Evolutionary conservation across 2,888 invertebrate species (phyloP).

Genomic region (Clepsis dumicolana): DNA sequence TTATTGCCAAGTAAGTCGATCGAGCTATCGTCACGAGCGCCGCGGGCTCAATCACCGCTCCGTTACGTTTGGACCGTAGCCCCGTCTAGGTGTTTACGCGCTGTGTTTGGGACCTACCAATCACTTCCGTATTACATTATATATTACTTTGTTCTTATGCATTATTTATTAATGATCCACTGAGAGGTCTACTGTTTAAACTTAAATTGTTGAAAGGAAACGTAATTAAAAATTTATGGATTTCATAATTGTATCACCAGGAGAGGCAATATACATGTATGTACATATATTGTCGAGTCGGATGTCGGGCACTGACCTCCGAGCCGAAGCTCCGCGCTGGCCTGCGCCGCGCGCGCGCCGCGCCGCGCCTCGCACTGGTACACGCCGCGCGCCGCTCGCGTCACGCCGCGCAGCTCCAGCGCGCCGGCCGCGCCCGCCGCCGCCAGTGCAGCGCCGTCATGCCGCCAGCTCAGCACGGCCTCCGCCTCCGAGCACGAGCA

Average conservation of each 20-base stretch:
- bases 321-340: conserved; percentile 90
- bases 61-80: too few relatives aligned
- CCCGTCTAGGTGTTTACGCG: too few relatives aligned
- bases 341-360: conserved; percentile 90
- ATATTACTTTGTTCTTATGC: too few relatives aligned
- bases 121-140: too few relatives aligned
- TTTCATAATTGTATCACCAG: not conserved
- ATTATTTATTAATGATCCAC: too few relatives aligned
- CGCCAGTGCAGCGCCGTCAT: conserved; percentile 88
- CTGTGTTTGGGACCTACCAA: too few relatives aligned
- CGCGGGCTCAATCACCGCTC: too few relatives aligned
- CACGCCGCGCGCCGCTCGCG: conserved; percentile 92
- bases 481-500: conserved; percentile 85
- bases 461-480: conserved; percentile 88
- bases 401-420: conserved; percentile 77
- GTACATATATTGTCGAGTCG: too few relatives aligned
- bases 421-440: conserved; percentile 55
- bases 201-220: too few relatives aligned
- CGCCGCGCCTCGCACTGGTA: conserved; percentile 94
- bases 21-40: not conserved
- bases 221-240: too few relatives aligned
- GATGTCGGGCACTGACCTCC: conserved; percentile 87
- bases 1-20: conserved; percentile 20
- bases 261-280: too few relatives aligned
- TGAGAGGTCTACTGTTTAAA: too few relatives aligned